Base-by-base conservation (phyloP, 30 jellyfish, hydroid and myxozoan genomes). In the Chironex yamaguchii region DNA sequence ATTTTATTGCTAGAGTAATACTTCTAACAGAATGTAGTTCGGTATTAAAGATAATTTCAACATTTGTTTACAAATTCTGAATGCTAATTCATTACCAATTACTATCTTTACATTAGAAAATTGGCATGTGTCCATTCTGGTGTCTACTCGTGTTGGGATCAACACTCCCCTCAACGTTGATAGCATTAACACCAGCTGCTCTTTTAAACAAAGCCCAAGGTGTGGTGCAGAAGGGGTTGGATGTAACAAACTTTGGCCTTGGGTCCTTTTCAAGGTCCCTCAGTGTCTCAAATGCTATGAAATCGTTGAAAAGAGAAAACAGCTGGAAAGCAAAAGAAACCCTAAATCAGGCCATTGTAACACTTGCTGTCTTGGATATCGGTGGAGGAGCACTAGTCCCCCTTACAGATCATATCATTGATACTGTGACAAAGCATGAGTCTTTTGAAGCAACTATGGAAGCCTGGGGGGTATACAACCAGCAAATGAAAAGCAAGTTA, bases 351-450 rank as follows among this genome's bases (percentile, higher is more conserved):
- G 86, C 86, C 50, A 73, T 73, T 48, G 73, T 51, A 21, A 73
- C 86, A 22, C 50, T 73, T 27, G 71, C 86, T 49, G 74, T 73
- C 12, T 0, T 73, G 34, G 86, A 73, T 31, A 73, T 73, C 17
- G 86, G 86, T 4, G 86, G 86, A 36, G 86, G 86, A 48, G 73
- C 73, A 25, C 50, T 73, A 13, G 33, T 34, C 2, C 86, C 86
- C 4, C 52, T 73, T 20, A 29, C 86, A 2, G 86, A 73, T 4
- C 24, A 22, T 23, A 49, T 73, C 42, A 58, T 73, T 4, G 86
- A 73, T 12, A 42, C 22, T 4, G 50, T 73, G 29, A 27, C 86
- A 48, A 73, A 48, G 24, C 25, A 73, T 17, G 30, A 30, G 50
- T 28, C 86, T 14, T 73, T 73, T 23, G 33, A 23, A 31, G 86